phyloP scores from a whole-genome alignment of 2,113 vertebrate species.

The Ardeotis arabs region DNA sequence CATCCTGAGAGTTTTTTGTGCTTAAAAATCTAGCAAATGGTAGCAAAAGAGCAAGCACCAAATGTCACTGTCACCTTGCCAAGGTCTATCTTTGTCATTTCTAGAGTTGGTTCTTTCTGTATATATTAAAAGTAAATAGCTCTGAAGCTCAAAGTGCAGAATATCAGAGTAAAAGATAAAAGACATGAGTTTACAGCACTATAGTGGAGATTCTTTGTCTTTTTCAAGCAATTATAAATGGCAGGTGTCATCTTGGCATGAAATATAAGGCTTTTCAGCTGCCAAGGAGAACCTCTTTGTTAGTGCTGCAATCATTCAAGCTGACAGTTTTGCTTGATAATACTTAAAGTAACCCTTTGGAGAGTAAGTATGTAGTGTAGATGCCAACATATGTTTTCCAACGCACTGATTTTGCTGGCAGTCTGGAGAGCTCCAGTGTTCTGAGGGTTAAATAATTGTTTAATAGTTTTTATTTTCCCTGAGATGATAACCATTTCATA shows the following conservation, averaged over 20 bases:
- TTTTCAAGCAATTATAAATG: conserved; percentile 40
- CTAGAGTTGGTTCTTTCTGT: not conserved
- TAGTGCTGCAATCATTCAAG: conserved; percentile 8
- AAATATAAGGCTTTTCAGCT: not conserved
- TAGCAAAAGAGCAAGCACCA: conserved; percentile 20
- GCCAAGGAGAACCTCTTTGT: conserved; percentile 26
- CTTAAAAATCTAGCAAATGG: conserved; percentile 6
- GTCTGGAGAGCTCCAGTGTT: not conserved
- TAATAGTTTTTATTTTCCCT: not conserved
- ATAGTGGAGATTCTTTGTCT: not conserved
- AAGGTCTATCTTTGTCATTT: conserved; percentile 28
- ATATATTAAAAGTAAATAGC: not conserved
- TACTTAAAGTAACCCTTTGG: conserved; percentile 17
- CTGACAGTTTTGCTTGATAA: conserved; percentile 27
- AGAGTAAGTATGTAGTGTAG: not conserved
- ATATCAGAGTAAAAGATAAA: not conserved
- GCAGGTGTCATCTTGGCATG: conserved; percentile 36
- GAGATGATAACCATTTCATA: not conserved
- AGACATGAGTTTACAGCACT: not conserved
- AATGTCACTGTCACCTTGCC: conserved; percentile 35
- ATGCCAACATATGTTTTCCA: not conserved
- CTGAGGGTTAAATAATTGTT: conserved; percentile 30
- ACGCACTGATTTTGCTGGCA: not conserved
- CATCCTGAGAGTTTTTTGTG: not conserved
- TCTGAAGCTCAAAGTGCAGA: not conserved